Evolutionary conservation across 2,113 vertebrate species (phyloP).

Genomic region (Probosciger aterrimus): DNA sequence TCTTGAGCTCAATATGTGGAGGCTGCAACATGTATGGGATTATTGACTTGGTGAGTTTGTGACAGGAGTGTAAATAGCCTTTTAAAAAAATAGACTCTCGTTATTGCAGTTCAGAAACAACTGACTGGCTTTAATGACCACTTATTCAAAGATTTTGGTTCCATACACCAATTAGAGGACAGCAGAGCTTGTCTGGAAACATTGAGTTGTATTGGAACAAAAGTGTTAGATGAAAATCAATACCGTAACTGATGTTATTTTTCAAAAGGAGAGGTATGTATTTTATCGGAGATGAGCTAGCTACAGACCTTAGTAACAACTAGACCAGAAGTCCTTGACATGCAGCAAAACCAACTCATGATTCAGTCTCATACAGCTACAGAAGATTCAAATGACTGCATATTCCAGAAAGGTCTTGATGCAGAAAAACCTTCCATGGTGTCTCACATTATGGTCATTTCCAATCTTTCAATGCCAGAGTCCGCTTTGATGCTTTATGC

Average conservation of each 20-base stretch:
- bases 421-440: not conserved
- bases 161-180: not conserved
- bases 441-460: not conserved
- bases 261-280: not conserved
- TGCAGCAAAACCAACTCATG: not conserved
- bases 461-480: not conserved
- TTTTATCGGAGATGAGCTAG: not conserved
- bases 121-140: not conserved
- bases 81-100: not conserved
- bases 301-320: not conserved
- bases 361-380: not conserved
- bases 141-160: not conserved
- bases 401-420: not conserved
- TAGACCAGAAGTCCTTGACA: not conserved
- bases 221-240: not conserved
- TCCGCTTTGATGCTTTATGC: not conserved
- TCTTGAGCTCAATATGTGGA: not conserved
- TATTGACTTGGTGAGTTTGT: not conserved
- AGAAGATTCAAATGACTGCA: not conserved
- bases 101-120: not conserved
- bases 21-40: not conserved
- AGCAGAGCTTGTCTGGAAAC: not conserved
- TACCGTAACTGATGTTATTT: conserved; percentile 10
- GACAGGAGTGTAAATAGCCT: not conserved
- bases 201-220: not conserved